These are phyloP conservation scores for Clusia tigrina DNA, from an alignment of 2,888 invertebrate genomes.

Conservation along the genomic window DNA sequence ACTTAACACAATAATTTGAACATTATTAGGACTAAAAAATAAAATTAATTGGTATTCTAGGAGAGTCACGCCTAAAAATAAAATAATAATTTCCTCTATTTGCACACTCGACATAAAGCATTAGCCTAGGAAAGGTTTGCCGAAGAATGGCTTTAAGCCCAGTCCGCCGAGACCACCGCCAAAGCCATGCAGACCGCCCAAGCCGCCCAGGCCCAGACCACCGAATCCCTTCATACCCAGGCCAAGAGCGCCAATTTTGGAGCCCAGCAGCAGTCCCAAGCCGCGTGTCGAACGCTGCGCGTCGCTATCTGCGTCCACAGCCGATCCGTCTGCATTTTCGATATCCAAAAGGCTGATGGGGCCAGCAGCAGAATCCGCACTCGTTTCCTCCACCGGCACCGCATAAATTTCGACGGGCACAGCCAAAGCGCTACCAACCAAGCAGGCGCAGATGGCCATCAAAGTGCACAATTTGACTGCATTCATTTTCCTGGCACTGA, in stretches of 20 bases:
- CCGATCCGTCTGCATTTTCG: slow-evolving; percentile 32
- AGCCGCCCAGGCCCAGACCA: slow-evolving; percentile 34
- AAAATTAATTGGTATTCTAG: no score
- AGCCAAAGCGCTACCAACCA: slow-evolving; percentile 23
- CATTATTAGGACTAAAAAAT: no score
- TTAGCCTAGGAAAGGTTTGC: slow-evolving; percentile 33
- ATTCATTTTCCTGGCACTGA: slow-evolving; percentile 31
- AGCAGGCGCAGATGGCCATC: slow-evolving; percentile 25
- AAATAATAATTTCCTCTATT: no score
- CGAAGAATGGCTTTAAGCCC: slow-evolving; percentile 50
- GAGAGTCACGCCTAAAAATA: no score
- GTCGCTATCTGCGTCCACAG: slow-evolving; percentile 26
- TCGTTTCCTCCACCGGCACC: slow-evolving; percentile 8
- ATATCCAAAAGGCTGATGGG: slow-evolving; percentile 47
- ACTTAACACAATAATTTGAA: no score
- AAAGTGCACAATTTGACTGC: slow-evolving; percentile 33
- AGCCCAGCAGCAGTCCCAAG: slow-evolving; percentile 41
- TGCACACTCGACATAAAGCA: no score
- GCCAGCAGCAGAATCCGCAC: slow-evolving; percentile 15
- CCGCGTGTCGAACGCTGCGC: slow-evolving; percentile 44
- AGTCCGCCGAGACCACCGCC: slow-evolving; percentile 39
- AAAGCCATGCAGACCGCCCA: slow-evolving; percentile 44
- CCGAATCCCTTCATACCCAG: slow-evolving; percentile 32
- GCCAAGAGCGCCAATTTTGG: slow-evolving; percentile 40
- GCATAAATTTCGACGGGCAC: slow-evolving; percentile 35